Conservation (phyloP, 2,113 vertebrate genomes). For the Cervus canadensis region DNA sequence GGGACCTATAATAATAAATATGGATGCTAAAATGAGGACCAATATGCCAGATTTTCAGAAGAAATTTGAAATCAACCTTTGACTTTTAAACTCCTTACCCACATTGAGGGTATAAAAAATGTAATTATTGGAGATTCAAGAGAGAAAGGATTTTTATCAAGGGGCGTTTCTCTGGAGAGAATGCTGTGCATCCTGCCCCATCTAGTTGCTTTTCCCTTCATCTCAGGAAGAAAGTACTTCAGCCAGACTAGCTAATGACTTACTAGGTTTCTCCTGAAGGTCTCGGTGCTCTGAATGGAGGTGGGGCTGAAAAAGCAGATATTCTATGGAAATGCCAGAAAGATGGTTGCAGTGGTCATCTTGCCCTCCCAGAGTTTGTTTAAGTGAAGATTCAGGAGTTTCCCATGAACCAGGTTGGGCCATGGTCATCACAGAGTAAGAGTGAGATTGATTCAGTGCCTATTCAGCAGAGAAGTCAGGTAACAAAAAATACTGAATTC, state of each 20-base stretch:
- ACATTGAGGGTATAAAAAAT: not conserved
- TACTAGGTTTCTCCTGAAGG: not conserved
- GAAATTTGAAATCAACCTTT: slow-evolving; percentile 18
- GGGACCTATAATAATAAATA: not conserved
- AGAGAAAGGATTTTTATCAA: not conserved
- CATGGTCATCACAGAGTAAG: not conserved
- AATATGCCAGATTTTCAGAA: not conserved
- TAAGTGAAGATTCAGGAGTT: not conserved
- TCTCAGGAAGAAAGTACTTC: not conserved
- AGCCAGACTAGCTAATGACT: not conserved
- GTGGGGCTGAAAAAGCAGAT: not conserved
- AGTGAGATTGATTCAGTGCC: not conserved
- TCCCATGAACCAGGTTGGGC: not conserved
- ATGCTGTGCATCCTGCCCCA: not conserved
- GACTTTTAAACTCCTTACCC: not conserved
- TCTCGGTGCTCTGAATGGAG: not conserved
- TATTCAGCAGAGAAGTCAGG: not conserved
- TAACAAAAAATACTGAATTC: not conserved
- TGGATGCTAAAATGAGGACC: not conserved
- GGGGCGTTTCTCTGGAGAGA: not conserved
- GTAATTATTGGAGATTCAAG: not conserved
- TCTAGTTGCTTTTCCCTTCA: not conserved
- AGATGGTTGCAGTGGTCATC: not conserved
- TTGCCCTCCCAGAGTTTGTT: not conserved
- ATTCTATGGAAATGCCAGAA: not conserved